phyloP scores from a whole-genome alignment of 2,797 vertebrate species.

The Enteromius mattozi region DNA sequence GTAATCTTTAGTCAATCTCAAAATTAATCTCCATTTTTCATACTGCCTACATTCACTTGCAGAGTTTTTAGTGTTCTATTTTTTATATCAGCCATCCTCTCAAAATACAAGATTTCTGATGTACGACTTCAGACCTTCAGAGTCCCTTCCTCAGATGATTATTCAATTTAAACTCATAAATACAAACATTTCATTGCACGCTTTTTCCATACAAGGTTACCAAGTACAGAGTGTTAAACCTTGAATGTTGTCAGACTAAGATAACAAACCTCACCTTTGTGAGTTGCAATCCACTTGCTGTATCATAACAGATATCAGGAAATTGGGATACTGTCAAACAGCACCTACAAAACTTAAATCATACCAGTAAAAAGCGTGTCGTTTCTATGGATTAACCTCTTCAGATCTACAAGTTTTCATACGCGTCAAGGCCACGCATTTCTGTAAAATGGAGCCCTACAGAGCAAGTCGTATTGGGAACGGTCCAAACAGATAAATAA shows the following conservation, averaged over 20 bases:
- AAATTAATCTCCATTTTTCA: not conserved
- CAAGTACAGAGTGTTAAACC: not conserved
- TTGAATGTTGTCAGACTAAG: not conserved
- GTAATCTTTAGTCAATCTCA: not conserved
- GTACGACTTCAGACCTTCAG: not conserved
- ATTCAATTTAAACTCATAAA: not conserved
- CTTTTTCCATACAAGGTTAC: not conserved
- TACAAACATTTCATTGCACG: not conserved
- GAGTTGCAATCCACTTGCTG: not conserved
- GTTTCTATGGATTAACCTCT: not conserved
- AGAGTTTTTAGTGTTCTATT: not conserved
- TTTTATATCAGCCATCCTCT: not conserved
- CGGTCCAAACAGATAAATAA: conserved; percentile 11
- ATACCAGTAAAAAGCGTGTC: not conserved
- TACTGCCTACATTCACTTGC: not conserved
- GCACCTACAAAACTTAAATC: not conserved
- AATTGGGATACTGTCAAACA: not conserved
- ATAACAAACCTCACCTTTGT: not conserved
- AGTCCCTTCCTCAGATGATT: not conserved
- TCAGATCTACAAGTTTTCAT: conserved; percentile 8
- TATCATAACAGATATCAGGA: conserved; percentile 1
- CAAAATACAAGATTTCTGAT: not conserved
- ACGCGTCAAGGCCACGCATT: not conserved
- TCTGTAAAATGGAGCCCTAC: not conserved
- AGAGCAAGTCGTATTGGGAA: not conserved